Evolutionary conservation across 2,797 vertebrate genomes (phyloP).

Genomic region (Coccyzus lansbergi): DNA sequence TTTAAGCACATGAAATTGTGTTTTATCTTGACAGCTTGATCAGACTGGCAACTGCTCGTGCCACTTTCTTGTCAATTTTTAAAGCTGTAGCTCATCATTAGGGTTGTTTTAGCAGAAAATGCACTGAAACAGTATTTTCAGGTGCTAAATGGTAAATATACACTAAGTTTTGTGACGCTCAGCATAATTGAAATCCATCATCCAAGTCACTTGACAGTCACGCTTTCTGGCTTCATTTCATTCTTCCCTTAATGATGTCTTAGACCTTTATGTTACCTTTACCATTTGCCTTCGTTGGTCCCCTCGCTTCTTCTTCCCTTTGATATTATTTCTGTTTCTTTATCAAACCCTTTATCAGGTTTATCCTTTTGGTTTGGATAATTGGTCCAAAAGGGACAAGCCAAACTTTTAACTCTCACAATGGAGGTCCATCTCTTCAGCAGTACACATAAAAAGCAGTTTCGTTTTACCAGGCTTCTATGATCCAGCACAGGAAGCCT

Average conservation of each 20-base stretch:
- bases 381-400: background rate
- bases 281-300: background rate
- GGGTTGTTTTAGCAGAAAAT: background rate
- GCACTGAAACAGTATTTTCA: background rate
- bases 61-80: background rate
- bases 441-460: background rate
- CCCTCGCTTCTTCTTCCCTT: background rate
- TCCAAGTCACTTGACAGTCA: background rate
- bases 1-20: background rate
- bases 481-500: background rate
- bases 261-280: background rate
- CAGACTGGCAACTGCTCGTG: background rate
- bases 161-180: background rate
- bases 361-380: background rate
- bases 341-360: background rate
- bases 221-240: background rate
- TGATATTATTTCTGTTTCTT: background rate
- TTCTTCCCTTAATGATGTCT: background rate
- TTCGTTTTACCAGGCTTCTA: background rate
- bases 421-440: background rate
- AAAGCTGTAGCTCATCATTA: background rate
- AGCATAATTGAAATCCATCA: background rate
- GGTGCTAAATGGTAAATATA: background rate
- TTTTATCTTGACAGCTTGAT: background rate
- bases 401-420: background rate